Evolutionary conservation across 2,113 vertebrate species (phyloP).

Genomic region (Trochalopteron elliotii): DNA sequence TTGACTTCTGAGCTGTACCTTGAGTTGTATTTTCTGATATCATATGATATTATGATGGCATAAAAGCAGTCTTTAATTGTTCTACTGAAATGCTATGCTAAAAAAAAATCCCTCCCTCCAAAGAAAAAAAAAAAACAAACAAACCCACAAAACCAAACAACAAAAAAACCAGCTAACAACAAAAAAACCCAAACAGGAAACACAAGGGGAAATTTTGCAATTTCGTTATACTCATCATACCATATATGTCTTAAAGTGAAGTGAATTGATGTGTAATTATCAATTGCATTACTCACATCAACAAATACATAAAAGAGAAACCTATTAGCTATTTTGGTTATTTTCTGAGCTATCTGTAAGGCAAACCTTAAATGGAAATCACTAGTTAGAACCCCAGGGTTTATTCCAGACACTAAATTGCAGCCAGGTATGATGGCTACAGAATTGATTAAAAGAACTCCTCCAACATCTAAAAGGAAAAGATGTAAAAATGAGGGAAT

Average conservation of each 20-base stretch:
- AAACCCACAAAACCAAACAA: no score
- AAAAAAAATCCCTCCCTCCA: background rate
- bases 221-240: background rate
- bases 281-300: background rate
- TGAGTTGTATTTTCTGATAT: background rate
- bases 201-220: background rate
- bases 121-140: no score
- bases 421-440: background rate
- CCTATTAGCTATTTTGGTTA: background rate
- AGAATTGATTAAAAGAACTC: background rate
- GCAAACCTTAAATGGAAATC: background rate
- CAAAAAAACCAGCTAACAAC: rapidly evolving
- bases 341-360: background rate
- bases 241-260: background rate
- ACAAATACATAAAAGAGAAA: background rate
- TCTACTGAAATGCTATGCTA: background rate
- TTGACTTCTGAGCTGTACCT: background rate
- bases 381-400: rapidly evolving
- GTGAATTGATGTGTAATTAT: background rate
- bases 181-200: background rate
- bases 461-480: background rate
- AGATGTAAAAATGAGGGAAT: background rate
- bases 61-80: background rate
- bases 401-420: background rate
- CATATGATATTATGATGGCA: background rate